Evolutionary conservation across 2,797 vertebrate species (phyloP), one percentile per base, ranked within the genome.

Genomic region (Okamejei kenojei): DNA sequence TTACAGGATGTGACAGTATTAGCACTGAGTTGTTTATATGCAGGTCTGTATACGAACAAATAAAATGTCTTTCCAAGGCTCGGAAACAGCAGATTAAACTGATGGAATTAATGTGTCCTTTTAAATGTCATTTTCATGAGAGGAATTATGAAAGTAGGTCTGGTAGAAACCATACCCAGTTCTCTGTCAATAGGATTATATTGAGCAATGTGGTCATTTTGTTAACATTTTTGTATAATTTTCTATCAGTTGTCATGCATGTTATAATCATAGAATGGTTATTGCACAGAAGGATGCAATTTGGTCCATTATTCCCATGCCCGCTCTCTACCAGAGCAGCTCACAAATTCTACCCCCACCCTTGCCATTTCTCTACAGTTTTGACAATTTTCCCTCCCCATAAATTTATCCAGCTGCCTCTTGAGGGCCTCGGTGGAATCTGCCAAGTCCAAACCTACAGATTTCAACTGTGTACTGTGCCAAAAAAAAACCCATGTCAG

Each of bases 21-120:
- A 94, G 99, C 99, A 93, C 97, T 99, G 93, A 99, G 99, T 96
- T 99, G 99, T 95, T 97, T 99, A 61, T 99, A 99, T 94, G 99
- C 99, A 95, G 99, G 99, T 99, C 94, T 94, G 95, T 95, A 29
- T 92, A 13, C 17, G 90, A 76, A 76, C 35, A 32, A 74, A 7
- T 38, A 29, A 76, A 92, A 6, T 26, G 68, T 0, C 61, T 32
- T 68, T n/a, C 61, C 29, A 61, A n/a, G 10, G n/a, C 15, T 65
- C 15, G 84, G 8, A 19, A 88, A 7, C 7, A 29, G 26, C 38
- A 15, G 79, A 19, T 82, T 23, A 58, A 38, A 82, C 58, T 7
- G 26, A 54, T 11, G 58, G 10, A 13, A n/a, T n/a, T 26, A 68
- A 68, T 88, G 61, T 63, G 19, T 68, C 32, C 17, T 88, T 45